Base-by-base conservation (phyloP, 1,140 invertebrate species). In the Lordiphosa stackelbergi region DNA sequence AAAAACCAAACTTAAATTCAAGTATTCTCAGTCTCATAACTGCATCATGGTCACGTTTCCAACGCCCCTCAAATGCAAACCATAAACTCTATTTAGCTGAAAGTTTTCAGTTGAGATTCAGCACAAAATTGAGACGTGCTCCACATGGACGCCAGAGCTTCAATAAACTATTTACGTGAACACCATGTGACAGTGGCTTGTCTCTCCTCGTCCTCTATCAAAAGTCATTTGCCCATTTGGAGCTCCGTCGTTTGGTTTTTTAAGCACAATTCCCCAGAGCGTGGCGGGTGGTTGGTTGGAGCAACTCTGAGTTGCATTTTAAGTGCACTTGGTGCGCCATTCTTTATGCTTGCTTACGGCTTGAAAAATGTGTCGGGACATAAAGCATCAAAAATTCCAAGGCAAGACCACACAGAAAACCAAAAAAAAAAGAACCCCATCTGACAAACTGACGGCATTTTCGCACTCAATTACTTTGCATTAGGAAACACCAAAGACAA, bases 381-480 rank as follows among this genome's bases (percentile, higher is more conserved):
- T 48, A 53, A 61, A 70, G 63, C 56, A 66, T 74, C 54, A 61
- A 56, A 56, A 56, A 57, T 69, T 69, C 65, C 60, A 69, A 51
- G 56, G 47, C 51, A 51, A 61, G 65, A 46, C 66, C 36, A 19
- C 36, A 51, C n/a, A n/a, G 28, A 3, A 28, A 36, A n/a, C 9
- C 38, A 51, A 8, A 51, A 37, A 19, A 38, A 66, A 54, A 66
- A 58, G 45, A 62, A 55, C 48, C 63, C 47, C 31, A 28, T 37
- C 57, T 57, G 62, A 57, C 52, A 66, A 70, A 75, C 71, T 75
- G 71, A 77, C 55, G 73, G 72, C 78, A 87, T 87, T 87, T 87
- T 87, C 85, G 85, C 85, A 87, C 85, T 87, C 85, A 87, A 87
- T 87, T 87, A 87, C 85, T 87, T 87, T 73, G 85, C 83, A 87